Evolutionary conservation across 2,888 invertebrate genomes (phyloP).

Genomic region (Lasius platythorax): DNA sequence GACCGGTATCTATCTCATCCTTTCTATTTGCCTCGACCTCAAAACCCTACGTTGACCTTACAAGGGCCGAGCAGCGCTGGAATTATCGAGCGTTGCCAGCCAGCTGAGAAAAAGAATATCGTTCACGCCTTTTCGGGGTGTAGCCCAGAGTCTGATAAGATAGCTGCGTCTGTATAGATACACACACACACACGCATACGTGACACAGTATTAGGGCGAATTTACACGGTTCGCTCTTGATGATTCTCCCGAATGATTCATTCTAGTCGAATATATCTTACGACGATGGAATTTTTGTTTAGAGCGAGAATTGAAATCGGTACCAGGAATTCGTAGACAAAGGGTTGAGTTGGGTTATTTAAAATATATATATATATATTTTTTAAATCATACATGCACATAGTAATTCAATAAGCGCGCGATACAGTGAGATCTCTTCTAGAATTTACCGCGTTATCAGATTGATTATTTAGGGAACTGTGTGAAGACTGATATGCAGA

Average conservation of each 20-base stretch:
- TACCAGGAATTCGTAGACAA: background rate
- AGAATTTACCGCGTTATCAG: background rate
- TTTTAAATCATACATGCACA: background rate
- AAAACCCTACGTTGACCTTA: conserved; percentile 58
- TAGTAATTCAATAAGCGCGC: background rate
- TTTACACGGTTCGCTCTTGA: conserved; percentile 14
- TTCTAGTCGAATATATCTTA: background rate
- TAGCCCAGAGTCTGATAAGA: conserved; percentile 76
- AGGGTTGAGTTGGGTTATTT: background rate
- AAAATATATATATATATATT: too few relatives aligned
- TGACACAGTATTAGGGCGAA: conserved; percentile 23
- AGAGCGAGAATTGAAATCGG: background rate
- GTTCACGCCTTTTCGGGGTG: conserved; percentile 78
- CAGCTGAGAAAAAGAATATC: conserved; percentile 74
- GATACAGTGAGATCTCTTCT: background rate
- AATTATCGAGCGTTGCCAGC: conserved; percentile 61
- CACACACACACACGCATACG: background rate
- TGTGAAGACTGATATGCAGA: background rate
- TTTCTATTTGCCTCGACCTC: conserved; percentile 67
- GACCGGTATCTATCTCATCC: conserved; percentile 60
- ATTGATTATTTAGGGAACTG: conserved; percentile 2
- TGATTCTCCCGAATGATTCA: conserved; percentile 22
- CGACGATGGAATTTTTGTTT: background rate
- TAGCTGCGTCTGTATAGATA: conserved; percentile 51
- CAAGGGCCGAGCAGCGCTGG: conserved; percentile 54